phyloP scores from a whole-genome alignment of 30 jellyfish, hydroid and myxozoan genomes.

The Pseudorhiza aurosa region DNA sequence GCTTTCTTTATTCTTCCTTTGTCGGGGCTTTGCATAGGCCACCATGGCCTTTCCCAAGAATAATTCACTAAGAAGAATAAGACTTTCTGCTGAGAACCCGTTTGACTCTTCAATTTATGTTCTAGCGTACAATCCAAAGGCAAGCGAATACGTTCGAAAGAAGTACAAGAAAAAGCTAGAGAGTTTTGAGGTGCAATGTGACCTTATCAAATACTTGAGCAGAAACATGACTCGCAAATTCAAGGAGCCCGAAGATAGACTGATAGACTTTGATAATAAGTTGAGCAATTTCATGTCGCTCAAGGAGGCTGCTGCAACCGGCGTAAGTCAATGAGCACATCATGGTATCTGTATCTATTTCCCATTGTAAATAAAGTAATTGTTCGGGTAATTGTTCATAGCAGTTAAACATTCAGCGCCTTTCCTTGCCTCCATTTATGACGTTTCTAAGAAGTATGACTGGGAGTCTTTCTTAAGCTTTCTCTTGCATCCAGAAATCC shows the following conservation, averaged over 20 bases:
- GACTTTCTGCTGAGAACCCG: neutral
- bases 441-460: no score
- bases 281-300: slow-evolving; percentile 66
- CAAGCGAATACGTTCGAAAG: slow-evolving; percentile 75
- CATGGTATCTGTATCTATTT: neutral
- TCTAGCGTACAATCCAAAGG: slow-evolving; percentile 91
- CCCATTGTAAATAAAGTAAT: neutral
- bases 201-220: slow-evolving; percentile 80
- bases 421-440: no score
- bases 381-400: neutral
- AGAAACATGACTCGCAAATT: slow-evolving; percentile 72
- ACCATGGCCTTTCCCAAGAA: no score
- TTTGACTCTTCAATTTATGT: neutral
- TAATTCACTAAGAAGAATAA: neutral
- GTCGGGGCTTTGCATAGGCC: no score
- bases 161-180: slow-evolving; percentile 74
- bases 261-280: slow-evolving; percentile 83
- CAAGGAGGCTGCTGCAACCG: slow-evolving; percentile 31
- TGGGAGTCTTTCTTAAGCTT: no score
- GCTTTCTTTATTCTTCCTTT: no score
- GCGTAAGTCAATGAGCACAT: neutral
- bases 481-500: no score
- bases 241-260: slow-evolving; percentile 95
- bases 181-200: slow-evolving; percentile 78
- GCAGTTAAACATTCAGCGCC: no score